Evolutionary conservation across 2,797 vertebrate species (phyloP).

Genomic region (Coendou prehensilis): DNA sequence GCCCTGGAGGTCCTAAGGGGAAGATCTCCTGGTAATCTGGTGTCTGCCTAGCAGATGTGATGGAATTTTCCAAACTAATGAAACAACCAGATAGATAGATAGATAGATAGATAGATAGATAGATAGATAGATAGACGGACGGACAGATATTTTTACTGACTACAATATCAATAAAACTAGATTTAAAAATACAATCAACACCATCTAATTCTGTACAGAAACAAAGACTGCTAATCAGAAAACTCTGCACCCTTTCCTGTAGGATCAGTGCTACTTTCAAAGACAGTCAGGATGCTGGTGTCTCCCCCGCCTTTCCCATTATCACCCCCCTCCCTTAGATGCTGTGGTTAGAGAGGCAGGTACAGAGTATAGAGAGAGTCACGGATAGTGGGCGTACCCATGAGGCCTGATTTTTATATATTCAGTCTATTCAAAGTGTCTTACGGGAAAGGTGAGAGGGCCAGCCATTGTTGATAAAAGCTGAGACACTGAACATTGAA

Average conservation of each 20-base stretch:
- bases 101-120: neutral
- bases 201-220: neutral
- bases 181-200: constrained; percentile 13
- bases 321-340: neutral
- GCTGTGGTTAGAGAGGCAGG: neutral
- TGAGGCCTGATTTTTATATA: neutral
- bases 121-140: neutral
- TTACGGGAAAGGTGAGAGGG: neutral
- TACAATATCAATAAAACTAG: neutral
- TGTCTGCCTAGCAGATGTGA: neutral
- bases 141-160: neutral
- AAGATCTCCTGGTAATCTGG: neutral
- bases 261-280: neutral
- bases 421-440: neutral
- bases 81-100: neutral
- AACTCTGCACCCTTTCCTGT: neutral
- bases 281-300: neutral
- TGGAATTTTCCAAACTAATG: neutral
- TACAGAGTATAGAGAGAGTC: neutral
- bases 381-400: neutral
- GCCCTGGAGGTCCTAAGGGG: neutral
- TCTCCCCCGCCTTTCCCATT: neutral
- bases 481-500: neutral
- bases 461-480: neutral
- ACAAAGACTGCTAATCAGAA: neutral